Evolutionary conservation across 2,113 vertebrate species (phyloP).

Genomic region (Piprites chloris): DNA sequence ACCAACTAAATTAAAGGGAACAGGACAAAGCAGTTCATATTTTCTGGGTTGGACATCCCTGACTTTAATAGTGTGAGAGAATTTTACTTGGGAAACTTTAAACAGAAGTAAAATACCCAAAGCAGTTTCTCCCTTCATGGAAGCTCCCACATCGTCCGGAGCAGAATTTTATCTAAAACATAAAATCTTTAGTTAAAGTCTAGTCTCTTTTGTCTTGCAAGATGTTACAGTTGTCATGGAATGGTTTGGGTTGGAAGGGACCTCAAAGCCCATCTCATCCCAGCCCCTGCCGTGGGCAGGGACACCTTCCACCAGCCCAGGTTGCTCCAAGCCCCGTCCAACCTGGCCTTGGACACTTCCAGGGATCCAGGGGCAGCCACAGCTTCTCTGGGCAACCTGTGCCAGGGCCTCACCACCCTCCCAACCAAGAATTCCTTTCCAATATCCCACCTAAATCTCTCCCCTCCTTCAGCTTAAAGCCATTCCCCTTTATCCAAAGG

Average conservation of each 20-base stretch:
- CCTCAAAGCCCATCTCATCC: not conserved
- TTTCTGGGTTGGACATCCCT: not conserved
- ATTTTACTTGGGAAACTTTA: not conserved
- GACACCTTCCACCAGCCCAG: not conserved
- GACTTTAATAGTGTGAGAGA: not conserved
- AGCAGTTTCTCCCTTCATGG: not conserved
- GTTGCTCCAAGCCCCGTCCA: no score
- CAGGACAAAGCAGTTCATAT: fast-evolving
- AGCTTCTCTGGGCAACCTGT: not conserved
- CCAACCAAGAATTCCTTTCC: fast-evolving
- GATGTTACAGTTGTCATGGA: not conserved
- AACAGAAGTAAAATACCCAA: not conserved
- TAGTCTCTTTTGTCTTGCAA: not conserved
- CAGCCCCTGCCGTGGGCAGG: not conserved
- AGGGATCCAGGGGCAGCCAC: not conserved
- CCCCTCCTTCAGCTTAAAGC: not conserved
- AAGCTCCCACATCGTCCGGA: not conserved
- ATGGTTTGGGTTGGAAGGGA: not conserved
- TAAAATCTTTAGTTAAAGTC: not conserved
- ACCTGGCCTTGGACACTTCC: not conserved
- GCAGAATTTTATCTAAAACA: not conserved
- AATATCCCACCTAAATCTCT: not conserved
- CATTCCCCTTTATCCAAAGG: not conserved
- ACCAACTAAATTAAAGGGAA: not conserved
- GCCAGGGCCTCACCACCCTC: not conserved